Evolutionary conservation across 2,113 vertebrate genomes (phyloP), one percentile per base, ranked within the genome.

Genomic region (Dryoscopus gambensis): DNA sequence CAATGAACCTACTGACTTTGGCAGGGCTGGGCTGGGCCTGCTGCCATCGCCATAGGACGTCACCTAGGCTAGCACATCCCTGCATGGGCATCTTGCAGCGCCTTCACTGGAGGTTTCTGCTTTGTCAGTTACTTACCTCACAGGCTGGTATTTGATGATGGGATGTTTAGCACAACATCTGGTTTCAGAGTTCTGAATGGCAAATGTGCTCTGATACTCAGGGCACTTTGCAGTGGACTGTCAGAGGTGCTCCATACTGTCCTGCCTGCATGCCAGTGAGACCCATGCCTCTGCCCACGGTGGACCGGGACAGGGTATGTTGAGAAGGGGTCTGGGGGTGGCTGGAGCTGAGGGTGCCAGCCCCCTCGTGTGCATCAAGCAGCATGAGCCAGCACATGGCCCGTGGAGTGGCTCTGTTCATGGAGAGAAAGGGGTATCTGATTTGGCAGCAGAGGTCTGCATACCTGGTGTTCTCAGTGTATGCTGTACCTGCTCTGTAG

Each of bases 201-300:
- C 39, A 83, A 62, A 19, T 4, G 13, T 25, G 10, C 39, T 67
- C 42, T 56, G 15, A 28, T 3, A 35, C 28, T 19, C 24, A 4
- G 27, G 16, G 4, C 1, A 4, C 0, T 4, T 21, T 35, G 39
- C 24, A 4, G 60, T 0, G 5, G 25, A 6, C 27, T 47, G 52
- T 12, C 23, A 14, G 62, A 17, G 35, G 39, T 30, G 49, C 57
- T 35, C 18, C 0, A 2, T 5, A 0, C 35, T 27, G 23, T 42
- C 39, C 21, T 37, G 20, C 56, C 11, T 1, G 11, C 3, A 4
- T 14, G 44, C 59, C 2, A 4, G 52, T 2, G 10, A 80, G 68
- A 21, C 44, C 40, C 3, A 10, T 1, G 1, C 40, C 67, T n/a
- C 37, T 37, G n/a, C 40, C 31, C 39, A 37, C 1, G 7, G 33